Percentiles rank a stretch among this genome's conserved stretches.
These are phyloP conservation scores for Etheostoma cragini DNA, from an alignment of 2,113 vertebrate genomes.

Conservation along the genomic window DNA sequence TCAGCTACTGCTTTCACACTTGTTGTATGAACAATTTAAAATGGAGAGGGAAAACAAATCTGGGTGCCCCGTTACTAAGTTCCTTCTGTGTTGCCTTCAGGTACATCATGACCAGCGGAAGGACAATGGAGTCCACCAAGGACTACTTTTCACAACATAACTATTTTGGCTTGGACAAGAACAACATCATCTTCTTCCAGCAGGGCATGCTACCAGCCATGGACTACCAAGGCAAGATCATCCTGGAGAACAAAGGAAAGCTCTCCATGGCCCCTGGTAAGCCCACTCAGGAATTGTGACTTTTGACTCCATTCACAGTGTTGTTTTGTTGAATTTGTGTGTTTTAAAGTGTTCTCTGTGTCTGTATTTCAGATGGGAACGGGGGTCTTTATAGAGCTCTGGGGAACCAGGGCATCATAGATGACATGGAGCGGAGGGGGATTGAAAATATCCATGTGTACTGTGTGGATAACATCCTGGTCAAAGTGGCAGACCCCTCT, in stretches of 20 bases:
- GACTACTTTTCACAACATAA: conserved; percentile 90
- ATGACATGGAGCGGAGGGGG: conserved; percentile 90
- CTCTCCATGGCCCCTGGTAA: conserved; percentile 96
- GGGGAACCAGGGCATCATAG: conserved; percentile 86
- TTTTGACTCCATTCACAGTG: neutral
- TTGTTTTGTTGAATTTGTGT: neutral
- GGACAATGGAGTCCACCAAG: conserved; percentile 92
- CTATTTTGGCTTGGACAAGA: conserved; percentile 91
- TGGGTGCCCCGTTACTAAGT: neutral
- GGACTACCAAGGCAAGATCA: conserved; percentile 92
- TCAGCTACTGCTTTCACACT: neutral
- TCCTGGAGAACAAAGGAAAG: conserved; percentile 93
- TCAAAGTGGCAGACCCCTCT: conserved; percentile 95
- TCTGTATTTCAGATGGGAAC: conserved; percentile 89
- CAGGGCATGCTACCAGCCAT: conserved; percentile 99
- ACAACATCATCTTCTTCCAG: conserved; percentile 93
- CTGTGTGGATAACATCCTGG: conserved; percentile 97
- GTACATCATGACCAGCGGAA: conserved; percentile 99
- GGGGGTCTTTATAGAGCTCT: conserved; percentile 96
- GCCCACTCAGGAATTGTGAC: neutral
- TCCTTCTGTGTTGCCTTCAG: conserved; percentile 73
- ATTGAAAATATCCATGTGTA: conserved; percentile 90
- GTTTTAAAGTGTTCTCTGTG: neutral
- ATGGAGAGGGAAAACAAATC: neutral
- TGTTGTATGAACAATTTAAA: neutral